phyloP scores from a whole-genome alignment of 2,797 vertebrate genomes.

The Paguma larvata region DNA sequence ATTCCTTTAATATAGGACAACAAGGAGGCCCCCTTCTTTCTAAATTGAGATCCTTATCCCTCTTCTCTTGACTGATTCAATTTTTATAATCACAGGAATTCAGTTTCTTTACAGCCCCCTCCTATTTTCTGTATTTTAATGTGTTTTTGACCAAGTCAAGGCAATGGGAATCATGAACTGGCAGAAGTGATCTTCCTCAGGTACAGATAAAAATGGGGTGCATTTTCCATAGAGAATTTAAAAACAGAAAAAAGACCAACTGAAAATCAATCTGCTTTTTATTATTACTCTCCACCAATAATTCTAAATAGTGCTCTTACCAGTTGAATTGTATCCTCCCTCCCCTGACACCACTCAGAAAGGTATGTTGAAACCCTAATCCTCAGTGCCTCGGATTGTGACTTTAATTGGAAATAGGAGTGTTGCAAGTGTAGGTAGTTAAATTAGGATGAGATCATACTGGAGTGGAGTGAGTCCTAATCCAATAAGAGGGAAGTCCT shows the following conservation, averaged over 20 bases:
- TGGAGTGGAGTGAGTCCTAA: background rate
- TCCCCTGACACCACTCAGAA: background rate
- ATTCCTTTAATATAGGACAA: background rate
- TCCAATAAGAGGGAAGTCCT: background rate
- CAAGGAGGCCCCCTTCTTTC: background rate
- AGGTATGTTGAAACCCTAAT: background rate
- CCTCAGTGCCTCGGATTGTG: background rate
- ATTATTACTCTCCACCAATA: background rate
- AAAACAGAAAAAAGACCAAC: background rate
- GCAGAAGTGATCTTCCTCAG: background rate
- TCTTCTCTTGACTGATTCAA: background rate
- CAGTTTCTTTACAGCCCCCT: background rate
- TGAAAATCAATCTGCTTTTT: background rate
- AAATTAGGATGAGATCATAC: background rate
- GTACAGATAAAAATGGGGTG: background rate
- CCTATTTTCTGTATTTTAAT: background rate
- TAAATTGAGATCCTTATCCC: background rate
- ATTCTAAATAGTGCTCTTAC: background rate
- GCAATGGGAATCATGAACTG: rapidly evolving
- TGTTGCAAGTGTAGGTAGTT: background rate
- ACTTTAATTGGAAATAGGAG: background rate
- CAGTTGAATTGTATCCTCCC: background rate
- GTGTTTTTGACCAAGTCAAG: background rate
- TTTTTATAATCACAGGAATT: background rate
- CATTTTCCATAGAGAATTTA: background rate